phyloP scores from a whole-genome alignment of 2,888 invertebrate genomes.

The Parnassius mnemosyne region DNA sequence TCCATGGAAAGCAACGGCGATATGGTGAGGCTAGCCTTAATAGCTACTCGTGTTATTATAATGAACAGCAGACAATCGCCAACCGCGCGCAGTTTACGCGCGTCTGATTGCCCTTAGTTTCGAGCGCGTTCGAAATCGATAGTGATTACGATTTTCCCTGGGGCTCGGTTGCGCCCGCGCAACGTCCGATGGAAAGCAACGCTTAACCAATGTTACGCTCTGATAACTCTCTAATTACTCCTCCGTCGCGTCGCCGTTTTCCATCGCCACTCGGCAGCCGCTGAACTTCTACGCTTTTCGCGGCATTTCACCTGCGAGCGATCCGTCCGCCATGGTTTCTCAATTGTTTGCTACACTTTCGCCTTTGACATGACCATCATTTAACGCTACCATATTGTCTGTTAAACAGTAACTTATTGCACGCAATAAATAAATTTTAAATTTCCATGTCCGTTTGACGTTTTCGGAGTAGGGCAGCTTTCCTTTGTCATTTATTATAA shows the following conservation, averaged over 20 bases:
- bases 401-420: conserved; percentile 42
- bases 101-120: conserved; percentile 52
- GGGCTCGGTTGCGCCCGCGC: conserved; percentile 71
- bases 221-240: conserved; percentile 78
- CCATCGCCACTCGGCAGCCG: conserved; percentile 69
- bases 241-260: conserved; percentile 61
- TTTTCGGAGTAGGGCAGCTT: conserved; percentile 41
- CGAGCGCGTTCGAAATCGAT: conserved; percentile 75
- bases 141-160: conserved; percentile 80
- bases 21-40: conserved; percentile 29
- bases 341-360: conserved; percentile 72
- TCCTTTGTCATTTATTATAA: conserved; percentile 34
- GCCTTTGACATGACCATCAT: conserved; percentile 46
- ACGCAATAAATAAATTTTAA: conserved; percentile 37
- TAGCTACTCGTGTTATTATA: conserved; percentile 46
- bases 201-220: conserved; percentile 80
- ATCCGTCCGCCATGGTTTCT: conserved; percentile 42
- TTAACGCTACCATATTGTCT: conserved; percentile 40
- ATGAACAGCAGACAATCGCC: conserved; percentile 41
- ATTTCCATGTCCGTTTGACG: conserved; percentile 28
- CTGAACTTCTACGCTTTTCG: conserved; percentile 73
- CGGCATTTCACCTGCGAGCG: conserved; percentile 65
- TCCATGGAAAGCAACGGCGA: not conserved
- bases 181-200: conserved; percentile 79
- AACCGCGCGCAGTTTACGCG: conserved; percentile 34